Base-by-base conservation (phyloP, 2,888 invertebrate genomes). In the Pimpla rufipes region DNA sequence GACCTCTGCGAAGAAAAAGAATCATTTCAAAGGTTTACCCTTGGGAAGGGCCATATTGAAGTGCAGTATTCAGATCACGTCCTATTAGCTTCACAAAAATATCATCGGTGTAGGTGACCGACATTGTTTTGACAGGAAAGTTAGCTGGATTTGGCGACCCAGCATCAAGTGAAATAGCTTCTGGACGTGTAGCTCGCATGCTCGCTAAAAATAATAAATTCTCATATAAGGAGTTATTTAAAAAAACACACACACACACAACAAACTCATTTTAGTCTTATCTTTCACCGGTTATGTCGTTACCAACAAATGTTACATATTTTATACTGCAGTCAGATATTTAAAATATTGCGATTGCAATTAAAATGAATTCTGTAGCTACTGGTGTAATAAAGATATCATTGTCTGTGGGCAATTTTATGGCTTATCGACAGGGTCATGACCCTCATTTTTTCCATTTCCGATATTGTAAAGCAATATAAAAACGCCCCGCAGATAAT, bases 31-130 rank as follows among this genome's bases (percentile, higher is more conserved):
- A 23, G 78, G 68, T 80, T 87, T 90, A 96, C 96, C 97, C 97
- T 88, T 95, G 95, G 0, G 97, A 95, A 0, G 96, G 96, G 82
- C 96, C 95, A 89, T 97, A 97, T 90, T 97, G 97, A 78, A 97
- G 93, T 0, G 96, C 96, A 0, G 94, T 93, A 0, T 94, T 94
- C 80, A 97, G 91, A 50, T 95, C 95, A n/a, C 93, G 90, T 0
- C 95, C 96, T 37, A 94, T 92, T n/a, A 97, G 88, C 0, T 93
- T 91, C 23, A 95, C 86, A 0, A 88, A 87, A 0, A 92, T 93
- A 0, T 95, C 95, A 74, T 94, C 94, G 85, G 94, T 95, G 85
- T 95, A 93, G n/a, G 94, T 94, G 21, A 97, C 90, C 11, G 94
- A 93, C 1, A 96, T 94, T 6, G 94, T 94, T 80, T 94, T 94